These are phyloP conservation scores for human DNA, from an alignment of 2,113 vertebrate species.

Conservation along the genomic window DNA sequence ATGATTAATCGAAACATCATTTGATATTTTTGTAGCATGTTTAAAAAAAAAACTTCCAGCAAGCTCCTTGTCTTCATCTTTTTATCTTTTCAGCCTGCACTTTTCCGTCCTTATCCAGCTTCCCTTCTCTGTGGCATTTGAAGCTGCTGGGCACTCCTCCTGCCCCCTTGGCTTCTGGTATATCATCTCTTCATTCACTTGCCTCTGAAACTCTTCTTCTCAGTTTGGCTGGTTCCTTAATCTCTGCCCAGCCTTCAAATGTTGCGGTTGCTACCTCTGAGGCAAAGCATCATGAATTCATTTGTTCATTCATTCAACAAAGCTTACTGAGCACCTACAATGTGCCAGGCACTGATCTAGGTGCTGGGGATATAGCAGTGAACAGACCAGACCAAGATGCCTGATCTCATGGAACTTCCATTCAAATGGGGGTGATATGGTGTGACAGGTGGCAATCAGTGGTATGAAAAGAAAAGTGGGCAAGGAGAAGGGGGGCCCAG, in stretches of 20 bases:
- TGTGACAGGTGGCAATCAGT: neutral
- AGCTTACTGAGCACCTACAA: neutral
- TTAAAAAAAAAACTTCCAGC: neutral
- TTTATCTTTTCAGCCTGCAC: neutral
- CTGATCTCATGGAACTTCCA: neutral
- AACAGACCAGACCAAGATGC: neutral
- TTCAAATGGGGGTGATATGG: neutral
- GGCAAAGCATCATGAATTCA: neutral
- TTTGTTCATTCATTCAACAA: neutral
- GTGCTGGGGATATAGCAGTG: neutral
- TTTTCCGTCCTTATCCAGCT: neutral
- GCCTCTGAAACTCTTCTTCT: neutral
- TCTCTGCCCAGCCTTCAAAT: neutral
- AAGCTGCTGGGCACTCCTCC: neutral
- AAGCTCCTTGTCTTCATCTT: neutral
- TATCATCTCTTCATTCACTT: neutral
- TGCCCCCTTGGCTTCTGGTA: neutral
- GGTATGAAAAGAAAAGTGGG: neutral
- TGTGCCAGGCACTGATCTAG: neutral
- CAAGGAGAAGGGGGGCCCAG: neutral
- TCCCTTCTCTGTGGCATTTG: neutral
- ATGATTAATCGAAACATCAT: neutral
- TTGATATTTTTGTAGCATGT: neutral
- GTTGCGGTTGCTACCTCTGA: neutral
- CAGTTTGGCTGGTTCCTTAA: neutral